Percentiles rank a stretch among this genome's conserved stretches.
Conservation (phyloP, 2,888 invertebrate species). For the Cordylochernes scorpioides region DNA sequence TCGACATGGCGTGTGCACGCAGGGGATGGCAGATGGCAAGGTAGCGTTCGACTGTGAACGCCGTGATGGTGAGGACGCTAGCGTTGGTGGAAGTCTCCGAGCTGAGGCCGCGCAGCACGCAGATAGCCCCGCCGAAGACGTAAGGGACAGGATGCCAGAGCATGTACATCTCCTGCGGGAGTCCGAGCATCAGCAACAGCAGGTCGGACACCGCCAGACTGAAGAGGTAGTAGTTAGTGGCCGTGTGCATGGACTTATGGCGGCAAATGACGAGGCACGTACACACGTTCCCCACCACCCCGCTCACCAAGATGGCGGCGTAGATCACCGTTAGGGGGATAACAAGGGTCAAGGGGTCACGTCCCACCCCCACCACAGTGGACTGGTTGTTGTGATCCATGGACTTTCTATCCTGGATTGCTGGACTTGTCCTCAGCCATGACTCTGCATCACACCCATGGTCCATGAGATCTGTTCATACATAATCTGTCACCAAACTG, state of each 20-base stretch:
- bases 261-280: constrained; percentile 48
- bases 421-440: too few species aligned
- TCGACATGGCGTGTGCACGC: constrained; percentile 21
- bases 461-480: too few species aligned
- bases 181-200: constrained; percentile 42
- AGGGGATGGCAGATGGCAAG: constrained; percentile 66
- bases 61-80: constrained; percentile 49
- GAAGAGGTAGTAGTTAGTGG: constrained; percentile 55
- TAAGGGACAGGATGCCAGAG: constrained; percentile 20
- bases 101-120: constrained; percentile 44
- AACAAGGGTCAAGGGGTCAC: constrained; percentile 6
- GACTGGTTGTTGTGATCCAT: too few species aligned
- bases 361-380: constrained; percentile 8
- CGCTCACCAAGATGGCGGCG: constrained; percentile 38
- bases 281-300: constrained; percentile 46
- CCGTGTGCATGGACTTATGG: constrained; percentile 53
- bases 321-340: constrained; percentile 34
- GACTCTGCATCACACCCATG: too few species aligned
- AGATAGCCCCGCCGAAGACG: constrained; percentile 41
- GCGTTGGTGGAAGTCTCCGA: constrained; percentile 50
- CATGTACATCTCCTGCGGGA: constrained; percentile 45
- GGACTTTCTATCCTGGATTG: too few species aligned
- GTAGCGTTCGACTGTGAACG: constrained; percentile 62
- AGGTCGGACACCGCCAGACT: constrained; percentile 55
- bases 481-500: too few species aligned